Conservation (phyloP, 2,888 invertebrate genomes). For the Lomographa bimaculata region DNA sequence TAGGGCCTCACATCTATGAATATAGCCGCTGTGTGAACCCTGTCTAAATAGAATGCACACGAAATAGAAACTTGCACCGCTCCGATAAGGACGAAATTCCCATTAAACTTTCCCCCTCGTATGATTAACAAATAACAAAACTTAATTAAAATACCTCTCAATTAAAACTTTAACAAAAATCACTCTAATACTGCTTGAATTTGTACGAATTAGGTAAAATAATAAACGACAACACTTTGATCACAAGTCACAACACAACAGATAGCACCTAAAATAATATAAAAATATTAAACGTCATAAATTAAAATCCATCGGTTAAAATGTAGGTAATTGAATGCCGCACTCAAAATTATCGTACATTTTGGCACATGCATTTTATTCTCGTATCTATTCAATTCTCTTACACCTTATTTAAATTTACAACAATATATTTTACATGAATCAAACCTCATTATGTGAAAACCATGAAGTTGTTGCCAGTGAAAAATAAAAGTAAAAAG, state of each 20-base stretch:
- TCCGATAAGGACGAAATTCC: conserved; percentile 39
- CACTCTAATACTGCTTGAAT: conserved; percentile 82
- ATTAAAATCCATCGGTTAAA: conserved; percentile 30
- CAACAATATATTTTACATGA: conserved; percentile 32
- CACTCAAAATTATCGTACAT: conserved; percentile 33
- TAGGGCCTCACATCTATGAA: too few species aligned
- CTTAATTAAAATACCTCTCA: conserved; percentile 78
- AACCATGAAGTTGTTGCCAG: conserved; percentile 36
- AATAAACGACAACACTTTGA: conserved; percentile 58
- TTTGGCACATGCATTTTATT: conserved; percentile 71
- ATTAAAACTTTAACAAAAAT: conserved; percentile 83
- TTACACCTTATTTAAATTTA: conserved; percentile 30
- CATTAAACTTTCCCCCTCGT: conserved; percentile 52
- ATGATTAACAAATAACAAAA: conserved; percentile 79
- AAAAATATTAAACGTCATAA: conserved; percentile 1
- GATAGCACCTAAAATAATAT: conserved; percentile 20
- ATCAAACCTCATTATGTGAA: conserved; percentile 23
- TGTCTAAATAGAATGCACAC: conserved; percentile 36
- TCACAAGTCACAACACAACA: conserved; percentile 62
- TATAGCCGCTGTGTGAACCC: conserved; percentile 36
- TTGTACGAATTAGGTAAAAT: conserved; percentile 81
- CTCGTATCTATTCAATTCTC: conserved; percentile 23
- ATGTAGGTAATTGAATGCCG: conserved; percentile 33
- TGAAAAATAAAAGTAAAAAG: conserved; percentile 56
- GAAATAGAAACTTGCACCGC: conserved; percentile 41